Evolutionary conservation across 2,113 vertebrate genomes (phyloP).

Genomic region (Anolis carolinensis): DNA sequence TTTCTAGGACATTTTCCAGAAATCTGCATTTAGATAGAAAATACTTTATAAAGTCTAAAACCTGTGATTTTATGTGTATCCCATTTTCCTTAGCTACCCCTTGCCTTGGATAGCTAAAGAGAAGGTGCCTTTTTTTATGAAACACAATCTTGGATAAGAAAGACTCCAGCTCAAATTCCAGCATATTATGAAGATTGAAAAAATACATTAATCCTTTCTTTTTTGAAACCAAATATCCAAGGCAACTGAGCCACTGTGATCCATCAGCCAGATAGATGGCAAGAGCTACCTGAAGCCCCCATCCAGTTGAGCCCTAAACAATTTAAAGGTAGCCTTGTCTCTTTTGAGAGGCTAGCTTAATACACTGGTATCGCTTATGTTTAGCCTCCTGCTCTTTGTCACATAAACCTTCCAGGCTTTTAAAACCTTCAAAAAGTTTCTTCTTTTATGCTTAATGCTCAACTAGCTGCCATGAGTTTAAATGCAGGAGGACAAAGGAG

Average conservation of each 20-base stretch:
- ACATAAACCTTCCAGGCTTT: conserved; percentile 33
- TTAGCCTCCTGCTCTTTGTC: conserved; percentile 39
- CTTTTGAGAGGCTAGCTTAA: conserved; percentile 31
- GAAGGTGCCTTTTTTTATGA: conserved; percentile 13
- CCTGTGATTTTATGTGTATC: conserved; percentile 58
- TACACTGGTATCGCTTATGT: conserved; percentile 12
- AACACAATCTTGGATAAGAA: conserved; percentile 38
- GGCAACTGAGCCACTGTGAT: conserved; percentile 17
- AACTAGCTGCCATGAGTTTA: conserved; percentile 46
- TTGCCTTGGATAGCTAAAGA: conserved; percentile 35
- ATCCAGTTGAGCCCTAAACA: conserved; percentile 34
- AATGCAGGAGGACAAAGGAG: conserved; percentile 28
- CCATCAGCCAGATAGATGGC: conserved; percentile 7
- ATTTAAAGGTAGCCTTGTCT: conserved; percentile 1
- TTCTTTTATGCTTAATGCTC: conserved; percentile 1
- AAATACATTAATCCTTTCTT: conserved; percentile 25
- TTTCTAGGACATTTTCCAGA: conserved; percentile 61
- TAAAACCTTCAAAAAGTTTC: neutral
- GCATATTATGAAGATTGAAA: conserved; percentile 40
- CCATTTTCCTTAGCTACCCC: conserved; percentile 31
- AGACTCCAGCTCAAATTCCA: conserved; percentile 44
- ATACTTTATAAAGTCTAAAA: conserved; percentile 59
- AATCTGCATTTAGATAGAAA: conserved; percentile 77
- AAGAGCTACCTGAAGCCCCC: conserved; percentile 11
- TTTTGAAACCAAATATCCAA: too few species aligned